These are phyloP conservation scores for Paraescarpia echinospica DNA, from an alignment of 1,140 invertebrate species.

Conservation along the genomic window DNA sequence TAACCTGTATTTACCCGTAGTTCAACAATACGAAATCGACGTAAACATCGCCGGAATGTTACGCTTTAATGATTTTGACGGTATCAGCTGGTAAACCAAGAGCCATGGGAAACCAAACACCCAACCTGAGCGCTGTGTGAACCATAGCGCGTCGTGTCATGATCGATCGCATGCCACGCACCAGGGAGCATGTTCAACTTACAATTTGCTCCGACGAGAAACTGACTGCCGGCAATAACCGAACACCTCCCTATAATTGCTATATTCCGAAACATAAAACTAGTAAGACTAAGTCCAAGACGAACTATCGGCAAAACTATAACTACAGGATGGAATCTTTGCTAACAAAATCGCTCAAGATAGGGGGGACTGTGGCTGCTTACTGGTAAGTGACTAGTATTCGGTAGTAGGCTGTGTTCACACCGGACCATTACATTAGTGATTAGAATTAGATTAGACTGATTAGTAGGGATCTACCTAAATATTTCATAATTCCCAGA, in stretches of 20 bases:
- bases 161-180: background rate
- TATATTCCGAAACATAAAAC: background rate
- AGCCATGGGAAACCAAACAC: too few species aligned
- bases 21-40: background rate
- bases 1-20: background rate
- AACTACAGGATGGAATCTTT: conserved; percentile 43
- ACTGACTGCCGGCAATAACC: background rate
- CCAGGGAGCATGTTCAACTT: background rate
- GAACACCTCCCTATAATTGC: background rate
- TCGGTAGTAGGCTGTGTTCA: too few species aligned
- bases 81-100: background rate
- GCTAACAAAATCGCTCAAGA: conserved; percentile 67
- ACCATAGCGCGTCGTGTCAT: background rate
- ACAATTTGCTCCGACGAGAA: background rate
- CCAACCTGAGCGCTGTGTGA: too few species aligned
- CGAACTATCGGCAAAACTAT: background rate
- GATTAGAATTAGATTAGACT: conserved; percentile 10
- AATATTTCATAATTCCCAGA: too few species aligned
- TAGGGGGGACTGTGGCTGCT: conserved; percentile 69
- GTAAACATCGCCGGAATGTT: background rate
- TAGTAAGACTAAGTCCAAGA: background rate
- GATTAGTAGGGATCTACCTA: too few species aligned
- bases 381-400: conserved; percentile 71
- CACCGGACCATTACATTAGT: background rate
- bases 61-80: background rate